These are phyloP conservation scores for Tineola bisselliella DNA, from an alignment of 2,888 invertebrate genomes.

Conservation along the genomic window DNA sequence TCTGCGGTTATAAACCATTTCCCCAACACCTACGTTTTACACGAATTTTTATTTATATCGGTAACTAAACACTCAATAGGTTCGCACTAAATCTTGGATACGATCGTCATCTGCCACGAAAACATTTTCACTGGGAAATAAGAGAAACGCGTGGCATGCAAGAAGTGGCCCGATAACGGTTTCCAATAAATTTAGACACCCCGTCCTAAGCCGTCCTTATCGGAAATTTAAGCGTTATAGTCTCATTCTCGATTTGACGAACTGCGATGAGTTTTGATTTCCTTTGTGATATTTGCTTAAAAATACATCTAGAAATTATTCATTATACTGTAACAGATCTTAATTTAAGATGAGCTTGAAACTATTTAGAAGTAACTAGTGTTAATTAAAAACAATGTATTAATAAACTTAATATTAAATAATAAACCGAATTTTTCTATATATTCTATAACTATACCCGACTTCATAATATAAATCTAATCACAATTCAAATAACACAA, in stretches of 20 bases:
- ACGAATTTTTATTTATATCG: not conserved
- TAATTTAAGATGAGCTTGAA: no score
- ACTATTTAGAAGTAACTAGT: no score
- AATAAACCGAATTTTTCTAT: no score
- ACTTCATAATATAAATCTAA: conserved; percentile 21
- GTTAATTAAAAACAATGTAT: no score
- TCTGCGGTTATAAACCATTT: not conserved
- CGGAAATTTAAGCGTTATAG: conserved; percentile 18
- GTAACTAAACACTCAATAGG: conserved; percentile 7
- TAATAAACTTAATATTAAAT: no score
- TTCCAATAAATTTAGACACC: conserved; percentile 33
- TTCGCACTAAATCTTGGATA: not conserved
- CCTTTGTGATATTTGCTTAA: not conserved
- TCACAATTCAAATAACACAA: conserved; percentile 20
- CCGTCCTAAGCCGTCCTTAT: conserved; percentile 23
- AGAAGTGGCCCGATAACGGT: conserved; percentile 36
- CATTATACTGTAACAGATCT: no score
- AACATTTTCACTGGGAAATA: conserved; percentile 7
- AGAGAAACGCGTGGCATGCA: conserved; percentile 34
- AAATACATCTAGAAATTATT: no score
- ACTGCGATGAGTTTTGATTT: not conserved
- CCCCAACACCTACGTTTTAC: not conserved
- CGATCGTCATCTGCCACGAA: conserved; percentile 10
- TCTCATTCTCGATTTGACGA: conserved; percentile 11
- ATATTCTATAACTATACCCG: no score